Evolutionary conservation across 92 coral and sea anemone genomes (phyloP).

Genomic region (Zoanthus solanderi): DNA sequence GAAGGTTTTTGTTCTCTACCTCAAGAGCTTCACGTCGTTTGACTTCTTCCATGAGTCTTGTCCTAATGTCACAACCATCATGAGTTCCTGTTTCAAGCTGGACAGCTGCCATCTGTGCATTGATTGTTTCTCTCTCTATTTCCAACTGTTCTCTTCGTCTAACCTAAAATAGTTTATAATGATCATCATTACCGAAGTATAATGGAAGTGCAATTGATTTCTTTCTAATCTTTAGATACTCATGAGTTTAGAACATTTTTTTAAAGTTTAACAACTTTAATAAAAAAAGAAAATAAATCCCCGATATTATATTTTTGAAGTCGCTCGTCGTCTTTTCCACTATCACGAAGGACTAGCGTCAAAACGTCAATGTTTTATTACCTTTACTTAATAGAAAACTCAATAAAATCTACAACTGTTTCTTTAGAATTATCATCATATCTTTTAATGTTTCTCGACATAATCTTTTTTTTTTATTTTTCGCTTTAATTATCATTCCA

Average conservation of each 20-base stretch:
- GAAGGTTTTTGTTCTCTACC: conserved; percentile 82
- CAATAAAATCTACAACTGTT: too few relatives aligned
- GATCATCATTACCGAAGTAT: background rate
- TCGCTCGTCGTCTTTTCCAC: too few relatives aligned
- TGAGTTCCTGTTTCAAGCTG: conserved; percentile 21
- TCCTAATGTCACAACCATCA: conserved; percentile 48
- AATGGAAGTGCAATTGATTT: background rate
- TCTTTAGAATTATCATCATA: too few relatives aligned
- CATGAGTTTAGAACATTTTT: background rate
- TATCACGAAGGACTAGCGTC: too few relatives aligned
- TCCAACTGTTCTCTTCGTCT: conserved; percentile 36
- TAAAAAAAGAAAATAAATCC: too few relatives aligned
- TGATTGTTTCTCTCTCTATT: conserved; percentile 25
- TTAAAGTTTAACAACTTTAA: background rate
- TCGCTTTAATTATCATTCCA: too few relatives aligned
- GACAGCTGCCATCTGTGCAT: conserved; percentile 29
- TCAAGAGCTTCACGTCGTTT: conserved; percentile 80
- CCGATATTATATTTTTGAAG: too few relatives aligned
- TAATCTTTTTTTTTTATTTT: too few relatives aligned
- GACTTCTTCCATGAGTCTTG: conserved; percentile 68
- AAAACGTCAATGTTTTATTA: too few relatives aligned
- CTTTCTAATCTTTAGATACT: background rate
- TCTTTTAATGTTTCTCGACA: too few relatives aligned
- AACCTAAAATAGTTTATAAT: background rate
- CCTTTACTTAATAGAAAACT: too few relatives aligned